Conservation (phyloP, 1,140 invertebrate genomes). For the Maniola jurtina region DNA sequence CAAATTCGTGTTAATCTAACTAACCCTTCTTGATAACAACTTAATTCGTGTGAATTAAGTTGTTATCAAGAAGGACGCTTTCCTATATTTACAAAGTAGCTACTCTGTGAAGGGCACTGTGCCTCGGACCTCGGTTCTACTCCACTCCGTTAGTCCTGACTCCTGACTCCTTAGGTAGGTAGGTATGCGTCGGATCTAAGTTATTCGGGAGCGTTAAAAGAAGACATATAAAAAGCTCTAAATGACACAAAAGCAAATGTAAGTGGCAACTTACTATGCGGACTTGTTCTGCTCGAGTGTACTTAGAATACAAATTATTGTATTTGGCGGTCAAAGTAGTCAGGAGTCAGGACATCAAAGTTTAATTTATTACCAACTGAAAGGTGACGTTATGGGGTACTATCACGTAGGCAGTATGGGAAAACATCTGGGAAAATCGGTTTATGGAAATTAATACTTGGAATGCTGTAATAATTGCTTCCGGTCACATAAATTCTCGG, state of each 20-base stretch:
- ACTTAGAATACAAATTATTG: slow-evolving; percentile 63
- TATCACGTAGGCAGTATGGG: slow-evolving; percentile 50
- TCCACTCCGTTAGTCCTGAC: no score
- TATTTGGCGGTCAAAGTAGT: slow-evolving; percentile 65
- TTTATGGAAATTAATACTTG: slow-evolving; percentile 58
- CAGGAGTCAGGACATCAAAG: slow-evolving; percentile 50
- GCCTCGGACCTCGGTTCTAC: no score
- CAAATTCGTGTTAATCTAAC: no score
- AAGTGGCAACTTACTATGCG: slow-evolving; percentile 52
- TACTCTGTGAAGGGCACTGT: no score
- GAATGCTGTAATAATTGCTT: slow-evolving; percentile 67
- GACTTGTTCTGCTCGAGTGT: slow-evolving; percentile 38
- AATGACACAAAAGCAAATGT: slow-evolving; percentile 51
- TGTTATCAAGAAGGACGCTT: no score
- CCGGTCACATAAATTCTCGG: slow-evolving; percentile 63
- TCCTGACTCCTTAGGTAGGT: no score
- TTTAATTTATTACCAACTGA: slow-evolving; percentile 56
- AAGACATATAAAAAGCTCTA: slow-evolving; percentile 38
- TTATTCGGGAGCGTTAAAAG: slow-evolving; percentile 8
- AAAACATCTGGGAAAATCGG: slow-evolving; percentile 60
- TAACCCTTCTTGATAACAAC: no score
- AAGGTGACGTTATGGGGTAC: slow-evolving; percentile 36
- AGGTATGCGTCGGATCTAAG: not conserved
- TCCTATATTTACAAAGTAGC: no score
- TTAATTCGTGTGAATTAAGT: no score